Evolutionary conservation across 1,140 invertebrate genomes (phyloP), one percentile per base, ranked within the genome.

Genomic region (Ceratosolen fusciceps): DNA sequence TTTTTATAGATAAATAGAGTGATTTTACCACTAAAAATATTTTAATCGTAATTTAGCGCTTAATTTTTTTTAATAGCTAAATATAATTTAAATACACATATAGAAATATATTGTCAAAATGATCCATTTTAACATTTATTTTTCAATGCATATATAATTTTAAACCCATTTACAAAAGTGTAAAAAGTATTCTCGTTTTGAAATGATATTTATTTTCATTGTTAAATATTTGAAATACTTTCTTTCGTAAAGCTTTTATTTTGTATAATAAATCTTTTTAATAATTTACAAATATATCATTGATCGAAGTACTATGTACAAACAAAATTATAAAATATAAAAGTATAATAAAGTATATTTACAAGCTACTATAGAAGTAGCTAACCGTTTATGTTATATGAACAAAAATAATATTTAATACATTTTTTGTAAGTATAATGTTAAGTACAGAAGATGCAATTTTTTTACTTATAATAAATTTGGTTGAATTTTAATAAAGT

Each of bases 291-390:
- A 74, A 74, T 60, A 24, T 26, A 74, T 31, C 21, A 31, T 31
- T 74, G 21, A 74, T 62, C 24, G 62, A 62, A 62, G 65, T 74
- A 62, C n/a, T 74, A 39, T 58, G 37, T 58, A 74, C 37, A 65
- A 24, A 74, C n/a, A 31, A 58, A 62, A 2, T 39, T 74, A 39
- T 54, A 60, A 74, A 62, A 74, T 74, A 74, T 39, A 74, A 47
- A 74, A 74, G 26, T 65, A 74, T 39, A 65, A n/a, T 31, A 65
- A 62, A 34, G 12, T 74, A 49, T 74, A 74, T 74, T 62, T 74
- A 74, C 73, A 74, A 74, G 16, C 16, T 58, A 10, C 24, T 58
- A 7, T 2, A 43, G n/a, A 37, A 56, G 24, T 14, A 60, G 12
- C 49, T 16, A 37, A 58, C 43, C 14, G 26, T 4, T 39, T 56